Base-by-base conservation (phyloP, 2,888 invertebrate genomes). In the Digitonthophagus gazella region DNA sequence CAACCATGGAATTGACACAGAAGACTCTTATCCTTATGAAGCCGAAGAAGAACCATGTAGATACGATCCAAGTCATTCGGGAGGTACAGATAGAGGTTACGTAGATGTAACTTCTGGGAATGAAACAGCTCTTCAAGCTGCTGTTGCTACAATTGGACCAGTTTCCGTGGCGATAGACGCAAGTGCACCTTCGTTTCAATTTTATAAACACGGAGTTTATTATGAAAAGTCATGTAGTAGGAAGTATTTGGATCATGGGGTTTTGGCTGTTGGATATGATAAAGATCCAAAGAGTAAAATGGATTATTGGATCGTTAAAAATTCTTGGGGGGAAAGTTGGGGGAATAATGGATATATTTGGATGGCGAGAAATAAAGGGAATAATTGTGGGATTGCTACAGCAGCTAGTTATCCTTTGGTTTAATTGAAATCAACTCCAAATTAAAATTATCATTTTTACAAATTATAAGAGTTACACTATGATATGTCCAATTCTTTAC, bases 141-240 rank as follows among this genome's bases (percentile, higher is more conserved):
- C 94, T 11, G 88, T 93, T 64, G 95, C 93, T 69, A 91, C 91
- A 0, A 82, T 91, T 72, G 95, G 95, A 0, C 95, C 95, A 8
- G 86, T 95, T 61, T 88, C 93, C 11, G 90, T 95, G 66, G 94
- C 93, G 77, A 95, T 95, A 79, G 95, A 96, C 54, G 71, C 71
- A 8, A 85, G 95, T 95, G 71, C 89, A 90, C 19, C 91, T 90
- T 89, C 89, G 73, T 95, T 95, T 89, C 93, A 94, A 83, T 90
- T 92, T 80, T 95, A 95, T 83, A 86, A 87, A 15, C 82, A 85
- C 74, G 92, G 92, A 56, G 88, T 95, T 68, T 95, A 95, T 84
- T 87, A 86, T 79, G 93, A 93, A 74, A 87, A 88, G 65, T 81
- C 87, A 58, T 96, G 95, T 83, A 88, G 89, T 74, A 75, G 86